Conservation (phyloP, 2,888 invertebrate genomes). For the Xylocampa areola region DNA sequence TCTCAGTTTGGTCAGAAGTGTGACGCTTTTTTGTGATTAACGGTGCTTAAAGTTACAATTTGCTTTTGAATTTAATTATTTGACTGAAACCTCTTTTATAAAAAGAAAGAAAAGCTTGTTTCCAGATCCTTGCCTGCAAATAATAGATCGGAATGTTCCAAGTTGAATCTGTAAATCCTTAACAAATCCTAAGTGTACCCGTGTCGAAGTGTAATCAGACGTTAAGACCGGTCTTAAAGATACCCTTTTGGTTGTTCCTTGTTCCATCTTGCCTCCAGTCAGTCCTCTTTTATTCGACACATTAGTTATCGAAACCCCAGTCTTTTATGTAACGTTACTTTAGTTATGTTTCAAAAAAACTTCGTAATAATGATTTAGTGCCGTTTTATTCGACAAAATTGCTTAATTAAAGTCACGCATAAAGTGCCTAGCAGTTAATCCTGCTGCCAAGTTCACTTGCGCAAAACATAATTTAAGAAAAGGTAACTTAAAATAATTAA, state of each 20-base stretch:
- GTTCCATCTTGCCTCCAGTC: constrained; percentile 25
- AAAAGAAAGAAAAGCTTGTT: constrained; percentile 5
- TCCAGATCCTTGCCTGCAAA: constrained; percentile 14
- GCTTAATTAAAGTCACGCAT: constrained; percentile 40
- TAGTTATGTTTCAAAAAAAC: constrained; percentile 1
- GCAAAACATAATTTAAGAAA: constrained; percentile 40
- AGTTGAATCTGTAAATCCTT: constrained; percentile 24
- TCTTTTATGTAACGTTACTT: constrained; percentile 12
- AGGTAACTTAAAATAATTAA: constrained; percentile 53
- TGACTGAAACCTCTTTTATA: too few relatives aligned
- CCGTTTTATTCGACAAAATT: constrained; percentile 37
- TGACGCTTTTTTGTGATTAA: constrained; percentile 7
- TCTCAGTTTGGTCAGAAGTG: constrained; percentile 15
- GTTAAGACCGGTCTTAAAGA: constrained; percentile 33
- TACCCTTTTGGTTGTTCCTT: constrained; percentile 31
- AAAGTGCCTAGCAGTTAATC: constrained; percentile 43
- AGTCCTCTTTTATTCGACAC: constrained; percentile 23
- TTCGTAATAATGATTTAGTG: constrained; percentile 20
- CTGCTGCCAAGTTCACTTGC: constrained; percentile 49
- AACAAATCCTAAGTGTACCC: constrained; percentile 41
- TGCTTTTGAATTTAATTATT: constrained; percentile 5
- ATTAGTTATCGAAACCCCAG: constrained; percentile 4
- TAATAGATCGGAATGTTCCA: constrained; percentile 21
- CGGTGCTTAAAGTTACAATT: not conserved
- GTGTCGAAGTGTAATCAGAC: constrained; percentile 43